A percentile compares a stretch with the other conserved stretches of the same genome.
phyloP scores from a whole-genome alignment of 1,140 invertebrate species.

The Drosophila sechellia region DNA sequence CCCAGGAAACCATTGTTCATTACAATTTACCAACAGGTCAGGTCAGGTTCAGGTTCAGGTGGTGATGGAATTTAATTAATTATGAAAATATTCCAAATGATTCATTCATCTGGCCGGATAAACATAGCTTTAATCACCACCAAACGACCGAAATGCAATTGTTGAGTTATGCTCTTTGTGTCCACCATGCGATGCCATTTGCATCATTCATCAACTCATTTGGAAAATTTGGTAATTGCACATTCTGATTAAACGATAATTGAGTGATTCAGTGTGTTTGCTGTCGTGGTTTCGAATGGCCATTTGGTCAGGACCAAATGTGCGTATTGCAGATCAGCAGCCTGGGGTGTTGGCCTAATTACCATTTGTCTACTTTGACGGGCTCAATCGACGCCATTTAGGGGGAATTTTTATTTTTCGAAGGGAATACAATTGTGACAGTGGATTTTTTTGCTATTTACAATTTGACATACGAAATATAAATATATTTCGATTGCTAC shows the following conservation, averaged over 20 bases:
- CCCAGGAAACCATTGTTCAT: constrained; percentile 1
- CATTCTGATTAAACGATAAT: constrained; percentile 30
- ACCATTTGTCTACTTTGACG: constrained; percentile 6
- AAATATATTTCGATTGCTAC: too few species aligned
- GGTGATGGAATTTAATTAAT: constrained; percentile 17
- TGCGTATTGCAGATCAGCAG: constrained; percentile 5
- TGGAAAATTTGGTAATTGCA: constrained; percentile 56
- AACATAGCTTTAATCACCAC: constrained; percentile 1
- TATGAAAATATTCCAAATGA: constrained; percentile 31
- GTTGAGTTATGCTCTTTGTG: constrained; percentile 4
- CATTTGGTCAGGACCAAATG: constrained; percentile 15
- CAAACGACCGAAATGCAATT: constrained; percentile 26
- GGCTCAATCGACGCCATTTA: constrained; percentile 5
- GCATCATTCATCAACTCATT: constrained; percentile 36
- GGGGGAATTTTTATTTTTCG: neutral
- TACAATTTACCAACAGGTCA: neutral
- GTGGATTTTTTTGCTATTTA: too few species aligned
- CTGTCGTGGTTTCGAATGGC: constrained; percentile 8
- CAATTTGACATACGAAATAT: neutral
- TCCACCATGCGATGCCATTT: neutral
- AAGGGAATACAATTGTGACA: neutral
- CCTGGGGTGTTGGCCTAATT: constrained; percentile 18
- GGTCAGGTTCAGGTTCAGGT: constrained; percentile 1
- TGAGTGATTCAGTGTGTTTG: constrained; percentile 6
- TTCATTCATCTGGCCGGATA: constrained; percentile 4